Evolutionary conservation across 30 jellyfish, hydroid and myxozoan species (phyloP).

Genomic region (Pelagia noctiluca): DNA sequence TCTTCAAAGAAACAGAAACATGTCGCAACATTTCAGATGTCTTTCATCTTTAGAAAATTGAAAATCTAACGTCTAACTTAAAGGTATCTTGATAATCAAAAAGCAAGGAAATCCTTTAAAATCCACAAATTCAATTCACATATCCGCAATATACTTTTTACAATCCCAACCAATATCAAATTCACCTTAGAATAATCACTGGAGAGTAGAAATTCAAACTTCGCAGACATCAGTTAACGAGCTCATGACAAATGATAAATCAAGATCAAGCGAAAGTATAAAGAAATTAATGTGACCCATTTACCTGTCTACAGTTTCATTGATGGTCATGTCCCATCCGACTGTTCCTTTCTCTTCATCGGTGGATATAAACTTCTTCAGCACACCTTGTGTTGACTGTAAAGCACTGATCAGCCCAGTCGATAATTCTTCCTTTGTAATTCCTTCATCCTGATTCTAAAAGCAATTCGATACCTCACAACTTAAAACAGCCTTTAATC

Average conservation of each 20-base stretch:
- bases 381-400: slow-evolving; percentile 80
- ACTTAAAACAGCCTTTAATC: no score
- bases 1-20: no score
- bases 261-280: neutral
- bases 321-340: slow-evolving; percentile 45
- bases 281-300: neutral
- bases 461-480: no score
- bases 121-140: no score
- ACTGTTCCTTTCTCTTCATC: slow-evolving; percentile 52
- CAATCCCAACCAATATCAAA: no score
- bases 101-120: no score
- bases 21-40: no score
- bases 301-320: slow-evolving; percentile 47
- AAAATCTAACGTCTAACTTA: no score
- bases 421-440: slow-evolving; percentile 76
- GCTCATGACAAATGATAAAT: neutral
- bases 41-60: no score
- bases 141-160: no score
- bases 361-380: neutral
- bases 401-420: slow-evolving; percentile 73
- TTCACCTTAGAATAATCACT: no score
- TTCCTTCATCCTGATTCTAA: slow-evolving; percentile 89
- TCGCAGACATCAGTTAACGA: neutral
- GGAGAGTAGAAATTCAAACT: neutral
- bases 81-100: no score